Evolutionary conservation across 2,888 invertebrate genomes (phyloP).

Genomic region (Phanerotoma sp.): DNA sequence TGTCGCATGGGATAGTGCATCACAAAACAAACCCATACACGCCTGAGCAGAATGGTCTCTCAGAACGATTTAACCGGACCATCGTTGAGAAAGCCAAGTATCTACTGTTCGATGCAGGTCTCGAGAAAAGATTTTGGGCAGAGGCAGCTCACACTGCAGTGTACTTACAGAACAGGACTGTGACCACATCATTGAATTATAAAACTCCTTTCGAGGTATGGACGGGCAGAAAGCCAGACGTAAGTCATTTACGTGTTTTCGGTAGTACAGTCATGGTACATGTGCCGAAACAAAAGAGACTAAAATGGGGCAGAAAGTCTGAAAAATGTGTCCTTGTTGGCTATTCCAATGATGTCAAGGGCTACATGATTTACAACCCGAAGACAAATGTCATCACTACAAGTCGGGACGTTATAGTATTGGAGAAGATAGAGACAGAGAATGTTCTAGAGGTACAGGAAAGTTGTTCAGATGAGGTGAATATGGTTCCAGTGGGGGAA

Average conservation of each 20-base stretch:
- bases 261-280: conserved; percentile 31
- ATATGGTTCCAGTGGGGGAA: too few species aligned
- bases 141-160: conserved; percentile 34
- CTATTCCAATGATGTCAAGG: conserved; percentile 21
- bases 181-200: conserved; percentile 22
- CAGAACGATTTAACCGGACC: conserved; percentile 40
- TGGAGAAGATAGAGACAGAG: too few species aligned
- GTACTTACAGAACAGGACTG: conserved; percentile 31
- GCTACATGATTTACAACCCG: conserved; percentile 5
- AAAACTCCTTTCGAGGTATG: conserved; percentile 34
- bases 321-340: conserved; percentile 25
- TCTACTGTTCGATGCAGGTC: conserved; percentile 16
- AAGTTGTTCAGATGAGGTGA: too few species aligned
- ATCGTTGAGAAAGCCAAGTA: conserved; percentile 34
- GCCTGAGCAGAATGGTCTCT: conserved; percentile 44
- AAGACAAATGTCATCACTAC: background rate
- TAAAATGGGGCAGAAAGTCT: conserved; percentile 29
- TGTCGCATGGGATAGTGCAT: conserved; percentile 35
- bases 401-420: background rate
- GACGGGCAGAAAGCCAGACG: conserved; percentile 29
- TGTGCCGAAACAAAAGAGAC: conserved; percentile 26
- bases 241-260: conserved; percentile 31
- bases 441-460: too few species aligned
- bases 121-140: conserved; percentile 25
- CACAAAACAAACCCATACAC: conserved; percentile 36